These are phyloP conservation scores for Phaenicophaeus curvirostris DNA, from an alignment of 2,797 vertebrate genomes.

Conservation along the genomic window DNA sequence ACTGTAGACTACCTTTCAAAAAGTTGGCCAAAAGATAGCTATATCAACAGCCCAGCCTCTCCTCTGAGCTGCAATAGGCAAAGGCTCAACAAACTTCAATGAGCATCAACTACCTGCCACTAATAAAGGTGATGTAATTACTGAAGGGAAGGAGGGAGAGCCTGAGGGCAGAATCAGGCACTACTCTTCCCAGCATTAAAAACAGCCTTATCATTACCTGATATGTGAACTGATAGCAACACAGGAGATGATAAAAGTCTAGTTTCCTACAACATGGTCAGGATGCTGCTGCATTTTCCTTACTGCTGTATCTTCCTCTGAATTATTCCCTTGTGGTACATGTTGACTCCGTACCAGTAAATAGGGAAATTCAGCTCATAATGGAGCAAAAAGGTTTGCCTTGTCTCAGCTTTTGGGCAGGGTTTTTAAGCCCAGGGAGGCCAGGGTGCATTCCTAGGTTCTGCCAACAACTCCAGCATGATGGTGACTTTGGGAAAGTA, in stretches of 20 bases:
- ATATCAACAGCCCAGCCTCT: neutral
- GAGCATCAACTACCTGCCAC: neutral
- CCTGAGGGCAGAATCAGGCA: neutral
- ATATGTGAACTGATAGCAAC: neutral
- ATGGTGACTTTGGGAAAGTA: neutral
- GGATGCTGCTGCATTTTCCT: neutral
- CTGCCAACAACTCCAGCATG: neutral
- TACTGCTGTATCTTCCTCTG: neutral
- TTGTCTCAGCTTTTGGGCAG: neutral
- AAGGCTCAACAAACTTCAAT: neutral
- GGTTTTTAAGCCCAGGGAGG: neutral
- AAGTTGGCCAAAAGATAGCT: neutral
- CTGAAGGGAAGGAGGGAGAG: neutral
- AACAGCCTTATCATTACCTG: neutral
- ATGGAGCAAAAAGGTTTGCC: neutral
- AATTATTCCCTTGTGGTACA: neutral
- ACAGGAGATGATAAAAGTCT: neutral
- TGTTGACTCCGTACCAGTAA: neutral
- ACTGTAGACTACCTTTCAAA: neutral
- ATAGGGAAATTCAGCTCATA: neutral
- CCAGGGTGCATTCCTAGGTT: neutral
- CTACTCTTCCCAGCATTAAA: neutral
- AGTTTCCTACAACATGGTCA: neutral
- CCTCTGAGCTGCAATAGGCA: neutral
- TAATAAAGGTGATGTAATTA: neutral